Evolutionary conservation across 92 coral and sea anemone genomes (phyloP).

Genomic region (Micromussa lordhowensis): DNA sequence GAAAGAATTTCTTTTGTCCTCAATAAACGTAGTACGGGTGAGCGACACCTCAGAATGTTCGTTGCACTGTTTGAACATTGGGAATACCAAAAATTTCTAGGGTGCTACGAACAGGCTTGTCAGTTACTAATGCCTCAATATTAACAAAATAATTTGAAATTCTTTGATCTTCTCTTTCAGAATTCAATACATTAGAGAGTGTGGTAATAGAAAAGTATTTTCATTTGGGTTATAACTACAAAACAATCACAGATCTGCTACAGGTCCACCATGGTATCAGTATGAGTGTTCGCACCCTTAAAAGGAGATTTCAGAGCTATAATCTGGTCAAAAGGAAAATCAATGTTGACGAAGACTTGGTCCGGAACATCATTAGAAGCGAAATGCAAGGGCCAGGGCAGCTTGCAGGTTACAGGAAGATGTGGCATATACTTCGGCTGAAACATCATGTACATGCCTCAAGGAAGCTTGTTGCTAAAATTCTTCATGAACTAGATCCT

Average conservation of each 20-base stretch:
- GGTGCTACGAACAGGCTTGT: not conserved
- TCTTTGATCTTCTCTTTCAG: constrained; percentile 5
- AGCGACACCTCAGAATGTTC: not conserved
- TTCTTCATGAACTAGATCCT: constrained; percentile 69
- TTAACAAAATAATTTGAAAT: not conserved
- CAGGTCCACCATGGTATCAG: no score
- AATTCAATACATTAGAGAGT: constrained; percentile 27
- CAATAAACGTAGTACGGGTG: not conserved
- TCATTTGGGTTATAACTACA: no score
- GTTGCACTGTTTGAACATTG: not conserved
- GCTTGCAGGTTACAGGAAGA: constrained; percentile 70
- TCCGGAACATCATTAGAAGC: constrained; percentile 41
- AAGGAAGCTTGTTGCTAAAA: constrained; percentile 62
- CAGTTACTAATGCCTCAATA: not conserved
- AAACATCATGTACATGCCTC: constrained; percentile 64
- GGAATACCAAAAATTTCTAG: not conserved
- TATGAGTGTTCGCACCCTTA: no score
- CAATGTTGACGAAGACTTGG: no score
- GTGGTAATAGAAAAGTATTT: constrained; percentile 61
- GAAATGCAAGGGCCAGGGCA: constrained; percentile 72
- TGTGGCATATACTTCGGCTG: constrained; percentile 66
- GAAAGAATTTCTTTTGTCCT: no score
- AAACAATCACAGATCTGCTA: no score
- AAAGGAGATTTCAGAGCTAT: no score
- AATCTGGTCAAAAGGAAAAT: no score